Conservation (phyloP, 2,797 vertebrate genomes). For the Luscinia luscinia region DNA sequence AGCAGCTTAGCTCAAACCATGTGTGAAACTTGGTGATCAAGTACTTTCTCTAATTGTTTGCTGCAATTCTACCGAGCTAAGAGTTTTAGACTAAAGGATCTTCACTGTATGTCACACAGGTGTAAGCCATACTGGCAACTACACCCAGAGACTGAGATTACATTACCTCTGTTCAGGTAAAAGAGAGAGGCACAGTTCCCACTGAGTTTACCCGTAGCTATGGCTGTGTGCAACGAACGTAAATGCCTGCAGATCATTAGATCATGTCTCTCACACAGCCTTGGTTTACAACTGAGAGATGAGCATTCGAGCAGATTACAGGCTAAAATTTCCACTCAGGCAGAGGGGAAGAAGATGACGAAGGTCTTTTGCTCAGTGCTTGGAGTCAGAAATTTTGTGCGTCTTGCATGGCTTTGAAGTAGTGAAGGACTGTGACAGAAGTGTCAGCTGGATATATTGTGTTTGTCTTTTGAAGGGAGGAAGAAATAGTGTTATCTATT, state of each 20-base stretch:
- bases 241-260: background rate
- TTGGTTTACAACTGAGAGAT: background rate
- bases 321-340: background rate
- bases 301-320: background rate
- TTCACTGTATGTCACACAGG: fast-evolving
- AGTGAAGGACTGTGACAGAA: background rate
- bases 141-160: background rate
- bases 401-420: background rate
- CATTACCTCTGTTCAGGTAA: background rate
- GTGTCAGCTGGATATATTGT: background rate
- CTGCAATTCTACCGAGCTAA: background rate
- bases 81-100: background rate
- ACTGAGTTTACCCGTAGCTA: fast-evolving
- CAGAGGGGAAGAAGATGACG: background rate
- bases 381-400: background rate
- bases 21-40: background rate
- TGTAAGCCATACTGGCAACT: fast-evolving
- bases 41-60: constrained; percentile 17
- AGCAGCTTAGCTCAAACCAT: constrained; percentile 30
- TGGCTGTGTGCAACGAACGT: fast-evolving
- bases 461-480: background rate
- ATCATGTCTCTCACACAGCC: background rate
- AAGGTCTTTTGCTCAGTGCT: background rate
- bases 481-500: background rate
- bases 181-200: background rate